Percentiles rank a stretch among this genome's conserved stretches.
These are phyloP conservation scores for Myripristis murdjan DNA, from an alignment of 2,797 vertebrate species.

Conservation along the genomic window DNA sequence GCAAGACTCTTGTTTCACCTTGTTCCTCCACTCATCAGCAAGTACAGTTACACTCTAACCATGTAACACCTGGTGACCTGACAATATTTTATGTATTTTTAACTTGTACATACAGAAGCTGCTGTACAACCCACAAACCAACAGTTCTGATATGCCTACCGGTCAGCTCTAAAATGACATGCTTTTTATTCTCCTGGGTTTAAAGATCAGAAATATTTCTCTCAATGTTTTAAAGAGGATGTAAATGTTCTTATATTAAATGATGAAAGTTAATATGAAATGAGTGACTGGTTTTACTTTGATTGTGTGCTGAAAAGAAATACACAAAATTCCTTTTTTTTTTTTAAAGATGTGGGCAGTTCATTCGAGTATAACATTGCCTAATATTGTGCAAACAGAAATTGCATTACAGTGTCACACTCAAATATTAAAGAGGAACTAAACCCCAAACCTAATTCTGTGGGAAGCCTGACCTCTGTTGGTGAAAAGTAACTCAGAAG, in stretches of 20 bases:
- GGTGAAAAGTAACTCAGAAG: too few species aligned
- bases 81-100: slow-evolving; percentile 38
- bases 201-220: slow-evolving; percentile 45
- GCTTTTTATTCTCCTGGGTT: slow-evolving; percentile 57
- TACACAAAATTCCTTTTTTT: too few species aligned
- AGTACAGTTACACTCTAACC: slow-evolving; percentile 12
- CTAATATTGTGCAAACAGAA: too few species aligned
- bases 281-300: background rate
- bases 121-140: slow-evolving; percentile 7
- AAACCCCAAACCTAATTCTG: too few species aligned
- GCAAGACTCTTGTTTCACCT: background rate
- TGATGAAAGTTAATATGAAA: slow-evolving; percentile 24
- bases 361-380: too few species aligned
- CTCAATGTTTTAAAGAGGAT: slow-evolving; percentile 66
- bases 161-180: slow-evolving; percentile 48
- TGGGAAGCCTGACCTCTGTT: too few species aligned
- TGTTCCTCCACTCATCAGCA: background rate
- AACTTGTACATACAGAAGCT: slow-evolving; percentile 32
- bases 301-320: too few species aligned
- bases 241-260: slow-evolving; percentile 73
- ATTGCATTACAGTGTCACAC: too few species aligned
- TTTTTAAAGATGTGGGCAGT: too few species aligned
- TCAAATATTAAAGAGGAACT: too few species aligned
- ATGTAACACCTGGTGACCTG: slow-evolving; percentile 27
- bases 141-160: slow-evolving; percentile 24